Conservation (phyloP, 2,797 vertebrate species). For the Harpagifer antarcticus region DNA sequence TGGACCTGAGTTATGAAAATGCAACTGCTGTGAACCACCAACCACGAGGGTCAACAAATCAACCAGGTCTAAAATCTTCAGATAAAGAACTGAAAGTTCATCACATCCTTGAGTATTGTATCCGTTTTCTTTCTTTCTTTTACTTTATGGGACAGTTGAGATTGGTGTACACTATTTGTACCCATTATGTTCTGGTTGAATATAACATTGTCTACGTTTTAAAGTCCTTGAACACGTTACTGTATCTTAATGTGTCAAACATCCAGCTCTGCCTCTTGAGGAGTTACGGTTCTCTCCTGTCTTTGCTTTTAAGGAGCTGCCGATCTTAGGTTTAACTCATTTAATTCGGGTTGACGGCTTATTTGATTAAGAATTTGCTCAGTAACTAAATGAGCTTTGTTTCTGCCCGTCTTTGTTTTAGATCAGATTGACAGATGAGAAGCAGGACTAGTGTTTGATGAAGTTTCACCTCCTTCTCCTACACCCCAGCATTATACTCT, state of each 20-base stretch:
- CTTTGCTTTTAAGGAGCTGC: background rate
- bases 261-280: background rate
- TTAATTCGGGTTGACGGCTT: slow-evolving; percentile 2
- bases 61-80: too few species aligned
- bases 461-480: background rate
- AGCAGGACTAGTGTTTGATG: background rate
- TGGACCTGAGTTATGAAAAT: background rate
- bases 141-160: background rate
- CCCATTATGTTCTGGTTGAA: background rate
- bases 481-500: background rate
- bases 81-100: background rate
- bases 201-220: background rate
- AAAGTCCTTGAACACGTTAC: too few species aligned
- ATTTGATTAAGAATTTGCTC: slow-evolving; percentile 19
- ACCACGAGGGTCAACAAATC: background rate
- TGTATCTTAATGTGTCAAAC: too few species aligned
- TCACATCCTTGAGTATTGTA: background rate
- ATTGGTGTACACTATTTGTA: background rate
- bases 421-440: slow-evolving; percentile 9
- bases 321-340: slow-evolving; percentile 9
- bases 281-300: background rate
- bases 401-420: background rate
- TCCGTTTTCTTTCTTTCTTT: background rate
- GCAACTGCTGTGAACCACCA: background rate
- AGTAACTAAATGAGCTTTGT: slow-evolving; percentile 25